These are phyloP conservation scores for Equus przewalskii DNA, from an alignment of 2,113 vertebrate genomes.

Conservation along the genomic window DNA sequence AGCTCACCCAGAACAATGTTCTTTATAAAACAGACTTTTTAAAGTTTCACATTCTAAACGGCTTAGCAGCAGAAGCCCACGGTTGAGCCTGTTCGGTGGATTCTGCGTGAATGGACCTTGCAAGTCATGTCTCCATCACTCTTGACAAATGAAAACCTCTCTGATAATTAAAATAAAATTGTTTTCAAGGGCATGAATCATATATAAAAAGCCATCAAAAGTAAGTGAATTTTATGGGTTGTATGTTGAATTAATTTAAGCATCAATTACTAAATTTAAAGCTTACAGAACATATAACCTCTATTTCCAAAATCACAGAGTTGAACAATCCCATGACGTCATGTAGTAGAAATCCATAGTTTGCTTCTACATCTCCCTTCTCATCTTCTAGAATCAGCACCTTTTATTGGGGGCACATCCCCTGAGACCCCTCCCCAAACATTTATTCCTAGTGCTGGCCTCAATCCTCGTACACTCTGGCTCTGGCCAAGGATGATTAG, in stretches of 20 bases:
- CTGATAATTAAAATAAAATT: conserved; percentile 2
- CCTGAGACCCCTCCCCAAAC: neutral
- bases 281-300: neutral
- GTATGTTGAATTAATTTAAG: neutral
- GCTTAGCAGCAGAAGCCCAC: neutral
- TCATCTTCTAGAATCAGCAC: neutral
- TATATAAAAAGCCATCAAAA: neutral
- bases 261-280: neutral
- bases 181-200: neutral
- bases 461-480: neutral
- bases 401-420: neutral
- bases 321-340: neutral
- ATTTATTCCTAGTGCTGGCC: neutral
- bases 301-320: neutral
- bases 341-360: neutral
- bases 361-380: neutral
- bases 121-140: neutral
- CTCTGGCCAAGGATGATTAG: neutral
- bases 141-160: neutral
- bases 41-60: neutral
- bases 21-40: neutral
- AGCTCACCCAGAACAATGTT: neutral
- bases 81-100: neutral
- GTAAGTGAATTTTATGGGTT: neutral
- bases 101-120: neutral